Percentiles rank a stretch among this genome's conserved stretches.
Evolutionary conservation across 2,113 vertebrate genomes (phyloP).

Genomic region (Megaceryle maxima): DNA sequence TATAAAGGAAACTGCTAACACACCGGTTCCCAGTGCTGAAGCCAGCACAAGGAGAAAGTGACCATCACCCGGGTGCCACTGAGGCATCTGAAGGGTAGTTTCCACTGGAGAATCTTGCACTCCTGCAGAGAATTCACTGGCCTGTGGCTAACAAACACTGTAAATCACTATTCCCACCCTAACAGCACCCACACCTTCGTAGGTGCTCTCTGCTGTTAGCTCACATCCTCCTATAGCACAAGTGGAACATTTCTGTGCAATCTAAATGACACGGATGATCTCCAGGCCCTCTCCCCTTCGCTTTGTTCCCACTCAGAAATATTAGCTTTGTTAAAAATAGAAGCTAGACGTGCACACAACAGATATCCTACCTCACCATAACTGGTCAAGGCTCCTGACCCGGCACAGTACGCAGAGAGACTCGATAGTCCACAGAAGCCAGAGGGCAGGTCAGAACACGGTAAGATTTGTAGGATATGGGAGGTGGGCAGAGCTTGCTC

Average conservation of each 20-base stretch:
- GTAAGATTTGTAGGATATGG: not conserved
- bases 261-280: not conserved
- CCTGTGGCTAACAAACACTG: not conserved
- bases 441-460: conserved; percentile 65
- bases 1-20: not conserved
- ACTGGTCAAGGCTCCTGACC: conserved; percentile 69
- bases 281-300: not conserved
- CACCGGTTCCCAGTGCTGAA: not conserved
- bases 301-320: not conserved
- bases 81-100: not conserved
- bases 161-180: not conserved
- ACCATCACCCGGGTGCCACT: not conserved
- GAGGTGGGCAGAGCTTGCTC: conserved; percentile 22
- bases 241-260: not conserved
- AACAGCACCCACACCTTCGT: not conserved
- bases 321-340: not conserved
- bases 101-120: not conserved
- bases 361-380: conserved; percentile 84
- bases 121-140: not conserved
- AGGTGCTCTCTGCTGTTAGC: not conserved
- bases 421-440: conserved; percentile 71
- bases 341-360: not conserved
- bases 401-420: conserved; percentile 39
- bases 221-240: not conserved
- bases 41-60: not conserved